Base-by-base conservation (phyloP, 2,888 invertebrate species). In the Hypena proboscidalis region DNA sequence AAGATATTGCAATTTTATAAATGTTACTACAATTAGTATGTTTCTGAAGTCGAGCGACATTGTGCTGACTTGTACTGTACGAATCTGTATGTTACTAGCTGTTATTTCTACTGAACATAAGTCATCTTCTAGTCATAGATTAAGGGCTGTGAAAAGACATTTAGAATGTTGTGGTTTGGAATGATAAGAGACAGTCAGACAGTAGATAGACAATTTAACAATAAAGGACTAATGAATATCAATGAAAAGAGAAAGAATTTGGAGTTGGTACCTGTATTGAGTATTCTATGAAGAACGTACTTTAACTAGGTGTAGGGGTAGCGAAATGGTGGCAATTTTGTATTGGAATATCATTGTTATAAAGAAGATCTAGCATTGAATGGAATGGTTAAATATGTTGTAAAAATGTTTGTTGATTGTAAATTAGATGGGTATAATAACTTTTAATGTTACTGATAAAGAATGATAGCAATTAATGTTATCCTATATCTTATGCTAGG, bases 91-190 rank as follows among this genome's bases (percentile, higher is more conserved):
- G 17, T 38, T 22, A 15, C 9, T 22, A n/a, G 34, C n/a, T 49
- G 41, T 47, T 52, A 38, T 47, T 49, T 55, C 32, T 57, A 51
- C 17, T 52, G 31, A 56, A 54, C 32, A 51, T 59, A 77, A 80
- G 74, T 80, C 77, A 69, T 65, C 66, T 67, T 83, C 87, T 89
- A 89, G 89, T 88, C 88, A 83, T 83, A 85, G 80, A 70, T 56
- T 77, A 77, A 83, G 79, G 85, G 85, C 83, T 87, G 85, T 85
- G 85, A 86, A 86, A 86, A 84, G 84, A 83, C 80, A 83, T 65
- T 59, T 54, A 59, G 57, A 47, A 57, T 54, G 53, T 57, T 44
- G 20, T 46, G 30, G 43, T 19, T 30, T 44, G 45, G 27, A 31
- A 46, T 48, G 36, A 29, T 46, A 30, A 23, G 41, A 49, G 39